Conservation (phyloP, 1,140 invertebrate genomes). For the Penaeus indicus region DNA sequence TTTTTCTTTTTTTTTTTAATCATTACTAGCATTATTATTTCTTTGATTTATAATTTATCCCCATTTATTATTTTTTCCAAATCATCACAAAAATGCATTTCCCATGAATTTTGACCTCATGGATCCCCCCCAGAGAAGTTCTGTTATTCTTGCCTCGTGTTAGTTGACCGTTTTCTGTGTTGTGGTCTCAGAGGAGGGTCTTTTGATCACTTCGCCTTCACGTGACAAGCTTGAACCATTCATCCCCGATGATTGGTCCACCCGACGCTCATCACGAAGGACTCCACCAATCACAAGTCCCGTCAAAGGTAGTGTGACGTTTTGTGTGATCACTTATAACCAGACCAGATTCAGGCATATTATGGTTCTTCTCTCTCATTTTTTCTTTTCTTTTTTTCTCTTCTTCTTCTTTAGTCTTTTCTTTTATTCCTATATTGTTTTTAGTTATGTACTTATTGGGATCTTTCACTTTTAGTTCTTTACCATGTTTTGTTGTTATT, state of each 20-base stretch:
- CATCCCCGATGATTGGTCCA: constrained; percentile 61
- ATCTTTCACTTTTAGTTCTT: too few species aligned
- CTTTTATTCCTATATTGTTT: too few species aligned
- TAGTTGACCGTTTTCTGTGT: constrained; percentile 65
- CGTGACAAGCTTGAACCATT: constrained; percentile 66
- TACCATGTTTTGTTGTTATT: too few species aligned
- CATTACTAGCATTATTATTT: background rate
- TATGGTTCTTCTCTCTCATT: background rate
- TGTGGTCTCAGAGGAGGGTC: constrained; percentile 66
- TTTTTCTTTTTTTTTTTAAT: background rate
- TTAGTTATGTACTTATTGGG: too few species aligned
- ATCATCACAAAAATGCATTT: background rate
- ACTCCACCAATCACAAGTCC: constrained; percentile 66
- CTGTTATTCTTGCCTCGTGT: constrained; percentile 56
- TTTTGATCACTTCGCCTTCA: constrained; percentile 67
- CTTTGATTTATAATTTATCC: background rate
- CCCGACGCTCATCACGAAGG: constrained; percentile 64
- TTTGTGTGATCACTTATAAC: background rate
- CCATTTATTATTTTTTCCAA: background rate
- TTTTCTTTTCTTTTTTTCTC: background rate
- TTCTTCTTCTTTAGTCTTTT: background rate
- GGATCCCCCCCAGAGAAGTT: constrained; percentile 40
- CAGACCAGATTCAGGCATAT: background rate
- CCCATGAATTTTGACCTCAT: constrained; percentile 28
- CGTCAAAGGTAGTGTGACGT: constrained; percentile 64